Conservation (phyloP, 2,888 invertebrate genomes). For the Timema podura region DNA sequence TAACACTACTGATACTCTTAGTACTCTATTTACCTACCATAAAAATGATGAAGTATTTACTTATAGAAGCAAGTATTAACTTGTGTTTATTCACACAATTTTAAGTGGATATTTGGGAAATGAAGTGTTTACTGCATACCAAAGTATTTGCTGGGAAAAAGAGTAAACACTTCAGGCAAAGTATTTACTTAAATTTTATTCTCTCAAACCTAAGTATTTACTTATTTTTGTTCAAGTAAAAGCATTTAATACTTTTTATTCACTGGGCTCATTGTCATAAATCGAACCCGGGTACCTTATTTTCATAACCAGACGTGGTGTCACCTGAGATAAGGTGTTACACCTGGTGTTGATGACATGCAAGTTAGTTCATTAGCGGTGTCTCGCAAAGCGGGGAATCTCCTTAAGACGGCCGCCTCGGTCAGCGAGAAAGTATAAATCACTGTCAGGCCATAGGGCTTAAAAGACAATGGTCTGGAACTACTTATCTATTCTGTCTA, state of each 20-base stretch:
- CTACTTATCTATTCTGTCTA: no score
- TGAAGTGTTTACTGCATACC: background rate
- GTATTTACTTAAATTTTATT: background rate
- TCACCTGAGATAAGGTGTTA: no score
- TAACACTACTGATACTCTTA: background rate
- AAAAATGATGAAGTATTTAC: background rate
- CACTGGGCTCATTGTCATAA: no score
- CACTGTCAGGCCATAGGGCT: no score
- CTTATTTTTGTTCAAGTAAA: background rate
- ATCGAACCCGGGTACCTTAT: no score
- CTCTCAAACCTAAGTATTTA: background rate
- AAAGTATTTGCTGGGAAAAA: background rate
- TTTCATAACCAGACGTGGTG: no score
- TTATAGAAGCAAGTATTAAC: background rate
- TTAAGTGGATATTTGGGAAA: background rate
- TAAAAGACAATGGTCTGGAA: no score
- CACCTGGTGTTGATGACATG: no score
- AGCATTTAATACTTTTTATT: background rate
- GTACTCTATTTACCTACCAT: background rate
- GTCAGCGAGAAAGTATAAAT: no score
- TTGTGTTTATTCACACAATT: background rate
- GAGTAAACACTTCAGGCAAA: background rate
- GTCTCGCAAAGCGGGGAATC: no score
- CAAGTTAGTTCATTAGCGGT: no score
- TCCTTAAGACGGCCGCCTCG: no score